Conservation (phyloP, 2,113 vertebrate genomes). For the mouse (Mus musculus) region DNA sequence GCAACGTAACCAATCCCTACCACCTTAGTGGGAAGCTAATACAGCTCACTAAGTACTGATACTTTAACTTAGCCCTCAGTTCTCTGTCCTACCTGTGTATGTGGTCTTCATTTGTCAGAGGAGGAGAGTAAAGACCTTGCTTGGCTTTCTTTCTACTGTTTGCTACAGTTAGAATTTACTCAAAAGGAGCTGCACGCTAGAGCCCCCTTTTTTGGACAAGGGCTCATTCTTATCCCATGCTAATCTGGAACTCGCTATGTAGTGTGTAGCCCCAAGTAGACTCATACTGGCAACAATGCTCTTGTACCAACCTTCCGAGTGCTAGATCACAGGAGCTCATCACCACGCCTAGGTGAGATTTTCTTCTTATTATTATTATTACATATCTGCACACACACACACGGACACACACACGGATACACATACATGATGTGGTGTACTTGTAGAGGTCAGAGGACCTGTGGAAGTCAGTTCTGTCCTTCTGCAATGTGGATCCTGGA, state of each 20-base stretch:
- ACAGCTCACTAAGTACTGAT: not conserved
- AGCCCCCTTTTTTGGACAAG: too few relatives aligned
- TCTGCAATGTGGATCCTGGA: not conserved
- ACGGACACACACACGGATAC: not conserved
- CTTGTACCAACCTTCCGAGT: not conserved
- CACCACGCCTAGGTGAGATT: not conserved
- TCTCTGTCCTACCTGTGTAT: not conserved
- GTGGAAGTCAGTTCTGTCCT: not conserved
- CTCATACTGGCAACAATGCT: not conserved
- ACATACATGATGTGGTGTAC: not conserved
- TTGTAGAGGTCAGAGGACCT: not conserved
- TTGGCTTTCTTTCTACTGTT: not conserved
- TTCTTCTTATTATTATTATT: not conserved
- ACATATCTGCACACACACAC: too few relatives aligned
- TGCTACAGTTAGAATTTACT: not conserved
- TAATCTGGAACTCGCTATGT: not conserved
- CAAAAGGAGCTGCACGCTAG: too few relatives aligned
- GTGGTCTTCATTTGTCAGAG: not conserved
- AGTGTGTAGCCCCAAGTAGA: not conserved
- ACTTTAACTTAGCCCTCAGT: not conserved
- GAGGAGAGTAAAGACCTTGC: not conserved
- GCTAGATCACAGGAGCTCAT: not conserved
- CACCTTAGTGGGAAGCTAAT: not conserved
- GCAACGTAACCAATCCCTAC: not conserved
- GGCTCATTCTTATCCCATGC: not conserved